Base-by-base conservation (phyloP, 92 coral and sea anemone genomes). In the Porites cylindrica region DNA sequence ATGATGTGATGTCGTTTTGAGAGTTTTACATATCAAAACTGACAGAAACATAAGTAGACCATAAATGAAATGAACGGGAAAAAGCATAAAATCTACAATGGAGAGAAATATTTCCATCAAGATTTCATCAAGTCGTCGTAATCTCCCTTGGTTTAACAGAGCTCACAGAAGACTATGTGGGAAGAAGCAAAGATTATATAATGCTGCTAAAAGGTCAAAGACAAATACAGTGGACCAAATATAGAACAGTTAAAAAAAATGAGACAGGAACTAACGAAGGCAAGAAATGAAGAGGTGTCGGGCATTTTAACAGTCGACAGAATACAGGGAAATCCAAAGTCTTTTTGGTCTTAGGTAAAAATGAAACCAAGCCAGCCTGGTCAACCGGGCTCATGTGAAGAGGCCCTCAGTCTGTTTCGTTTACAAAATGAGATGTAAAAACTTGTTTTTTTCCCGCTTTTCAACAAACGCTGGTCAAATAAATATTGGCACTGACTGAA, bases 1-100 rank as follows among this genome's bases (percentile, higher is more conserved):
- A 51, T 50, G 91, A 91, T 64, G 82, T 91, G 91, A 56, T 77
- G 82, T 51, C 85, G 52, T 82, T 91, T 63, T 65, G 64, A 75
- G 88, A 86, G 53, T 74, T 53, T 58, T 91, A 91, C 70, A 64
- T 76, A 72, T 53, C 81, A 71, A 91, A 81, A 67, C 79, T 87
- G 24, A 52, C 62, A n/a, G 62, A 65, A 74, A 80, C 83, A 68
- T 85, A 87, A 23, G 91, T 91, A n/a, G 94, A 88, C 61, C 51
- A 91, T 29, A 88, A 83, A 72, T 88, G 89, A 90, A 63, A 85
- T 26, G 72, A 79, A 1, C 64, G 81, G 81, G 87, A 70, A 47
- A 21, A 72, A 26, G 62, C 59, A 23, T 23, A 10, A 61, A 77
- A 38, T 2, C 59, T 23, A 29, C 69, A 77, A 4, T 86, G 76